phyloP scores from a whole-genome alignment of 2,113 vertebrate genomes.

The Austrofundulus limnaeus region DNA sequence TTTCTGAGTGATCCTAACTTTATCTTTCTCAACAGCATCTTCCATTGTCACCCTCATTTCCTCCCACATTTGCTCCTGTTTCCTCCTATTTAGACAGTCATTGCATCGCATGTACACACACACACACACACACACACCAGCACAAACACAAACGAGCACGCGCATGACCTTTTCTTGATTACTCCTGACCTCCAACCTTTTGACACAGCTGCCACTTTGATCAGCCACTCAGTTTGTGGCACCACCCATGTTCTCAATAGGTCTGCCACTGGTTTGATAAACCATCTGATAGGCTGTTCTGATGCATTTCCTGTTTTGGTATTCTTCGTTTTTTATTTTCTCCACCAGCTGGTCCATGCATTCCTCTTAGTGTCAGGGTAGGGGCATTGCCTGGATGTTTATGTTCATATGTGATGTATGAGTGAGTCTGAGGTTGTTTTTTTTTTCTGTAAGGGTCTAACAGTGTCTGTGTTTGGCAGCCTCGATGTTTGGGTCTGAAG shows the following conservation, averaged over 20 bases:
- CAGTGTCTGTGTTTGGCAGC: constrained; percentile 58
- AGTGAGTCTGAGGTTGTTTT: constrained; percentile 38
- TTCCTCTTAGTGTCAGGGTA: constrained; percentile 65
- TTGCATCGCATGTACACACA: constrained; percentile 29
- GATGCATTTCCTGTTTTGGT: constrained; percentile 81
- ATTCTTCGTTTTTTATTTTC: constrained; percentile 65
- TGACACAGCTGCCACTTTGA: constrained; percentile 73
- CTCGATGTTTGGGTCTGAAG: constrained; percentile 57
- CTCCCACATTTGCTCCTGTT: constrained; percentile 60
- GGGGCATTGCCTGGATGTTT: constrained; percentile 67
- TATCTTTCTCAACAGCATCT: constrained; percentile 47
- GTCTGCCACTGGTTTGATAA: constrained; percentile 67
- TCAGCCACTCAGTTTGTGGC: constrained; percentile 65
- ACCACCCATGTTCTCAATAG: constrained; percentile 69
- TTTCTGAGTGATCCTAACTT: constrained; percentile 33
- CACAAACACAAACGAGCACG: background rate
- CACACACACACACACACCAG: constrained; percentile 4
- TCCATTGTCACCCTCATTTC: constrained; percentile 53
- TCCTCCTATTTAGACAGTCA: constrained; percentile 51
- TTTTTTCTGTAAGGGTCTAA: constrained; percentile 7
- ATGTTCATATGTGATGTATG: constrained; percentile 53
- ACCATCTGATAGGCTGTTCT: constrained; percentile 71
- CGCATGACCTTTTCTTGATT: constrained; percentile 64
- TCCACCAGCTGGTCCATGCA: constrained; percentile 72
- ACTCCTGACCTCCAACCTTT: constrained; percentile 67